Conservation (phyloP, 2,113 vertebrate species). For the Elanoides forficatus region DNA sequence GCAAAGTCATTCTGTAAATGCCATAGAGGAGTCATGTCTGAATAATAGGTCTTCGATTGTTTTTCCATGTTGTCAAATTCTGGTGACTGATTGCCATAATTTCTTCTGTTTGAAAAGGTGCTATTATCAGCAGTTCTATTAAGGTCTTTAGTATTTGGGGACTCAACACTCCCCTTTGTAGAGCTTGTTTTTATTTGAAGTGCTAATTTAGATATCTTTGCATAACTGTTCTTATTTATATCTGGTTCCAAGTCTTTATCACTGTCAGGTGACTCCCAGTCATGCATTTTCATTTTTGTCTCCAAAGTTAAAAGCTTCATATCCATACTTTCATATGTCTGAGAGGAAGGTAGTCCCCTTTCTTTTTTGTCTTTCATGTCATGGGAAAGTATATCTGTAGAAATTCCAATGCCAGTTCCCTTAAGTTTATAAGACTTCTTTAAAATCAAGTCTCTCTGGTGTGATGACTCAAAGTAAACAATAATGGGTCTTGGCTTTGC, state of each 20-base stretch:
- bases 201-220: constrained; percentile 83
- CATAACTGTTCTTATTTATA: constrained; percentile 88
- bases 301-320: constrained; percentile 85
- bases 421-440: constrained; percentile 99
- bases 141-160: constrained; percentile 68
- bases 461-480: constrained; percentile 90
- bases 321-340: constrained; percentile 98
- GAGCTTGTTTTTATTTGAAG: constrained; percentile 79
- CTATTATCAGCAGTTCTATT: constrained; percentile 71
- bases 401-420: constrained; percentile 92
- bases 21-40: constrained; percentile 86
- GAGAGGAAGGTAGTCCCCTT: constrained; percentile 86
- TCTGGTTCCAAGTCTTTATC: constrained; percentile 89
- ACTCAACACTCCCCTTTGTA: constrained; percentile 67
- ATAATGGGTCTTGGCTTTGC: constrained; percentile 95
- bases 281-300: constrained; percentile 79
- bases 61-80: constrained; percentile 78
- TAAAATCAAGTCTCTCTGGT: constrained; percentile 93
- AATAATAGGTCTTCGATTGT: constrained; percentile 79
- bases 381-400: constrained; percentile 88
- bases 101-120: constrained; percentile 76
- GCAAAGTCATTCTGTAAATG: constrained; percentile 93
- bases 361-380: constrained; percentile 90
- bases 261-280: constrained; percentile 90
- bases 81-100: constrained; percentile 71